Percentiles rank a stretch among this genome's conserved stretches.
Evolutionary conservation across 2,888 invertebrate genomes (phyloP).

Genomic region (Nephrotoma appendiculata): DNA sequence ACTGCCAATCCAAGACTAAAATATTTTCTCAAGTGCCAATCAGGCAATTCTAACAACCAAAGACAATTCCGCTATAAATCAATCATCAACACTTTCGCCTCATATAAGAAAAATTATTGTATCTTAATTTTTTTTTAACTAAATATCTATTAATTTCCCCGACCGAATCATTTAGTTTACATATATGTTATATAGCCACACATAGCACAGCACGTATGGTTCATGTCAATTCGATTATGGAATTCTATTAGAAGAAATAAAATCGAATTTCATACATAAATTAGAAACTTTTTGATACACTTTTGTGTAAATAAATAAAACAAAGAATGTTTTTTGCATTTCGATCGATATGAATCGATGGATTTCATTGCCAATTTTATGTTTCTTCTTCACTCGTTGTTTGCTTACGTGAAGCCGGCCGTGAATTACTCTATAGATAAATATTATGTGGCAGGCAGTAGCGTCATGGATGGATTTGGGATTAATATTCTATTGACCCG

Average conservation of each 20-base stretch:
- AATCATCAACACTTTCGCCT: no score
- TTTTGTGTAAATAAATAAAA: neutral
- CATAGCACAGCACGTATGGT: neutral
- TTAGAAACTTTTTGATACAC: neutral
- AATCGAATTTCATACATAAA: neutral
- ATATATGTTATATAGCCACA: no score
- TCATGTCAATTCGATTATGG: neutral
- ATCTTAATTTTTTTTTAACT: no score
- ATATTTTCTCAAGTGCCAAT: no score
- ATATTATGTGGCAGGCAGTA: neutral
- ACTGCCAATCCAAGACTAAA: no score
- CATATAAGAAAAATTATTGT: no score
- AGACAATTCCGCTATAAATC: no score
- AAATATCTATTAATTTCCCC: no score
- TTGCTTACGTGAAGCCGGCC: neutral
- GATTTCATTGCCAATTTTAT: neutral
- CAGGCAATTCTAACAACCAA: no score
- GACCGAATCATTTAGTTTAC: no score
- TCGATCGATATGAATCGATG: neutral
- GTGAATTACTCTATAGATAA: neutral
- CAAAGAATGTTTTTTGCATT: neutral
- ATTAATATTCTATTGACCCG: neutral
- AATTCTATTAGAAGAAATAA: neutral
- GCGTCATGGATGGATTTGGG: neutral
- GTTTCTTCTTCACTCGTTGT: neutral